These are phyloP conservation scores for Pachypanchax playfairii DNA, from an alignment of 2,113 vertebrate species.

Conservation along the genomic window DNA sequence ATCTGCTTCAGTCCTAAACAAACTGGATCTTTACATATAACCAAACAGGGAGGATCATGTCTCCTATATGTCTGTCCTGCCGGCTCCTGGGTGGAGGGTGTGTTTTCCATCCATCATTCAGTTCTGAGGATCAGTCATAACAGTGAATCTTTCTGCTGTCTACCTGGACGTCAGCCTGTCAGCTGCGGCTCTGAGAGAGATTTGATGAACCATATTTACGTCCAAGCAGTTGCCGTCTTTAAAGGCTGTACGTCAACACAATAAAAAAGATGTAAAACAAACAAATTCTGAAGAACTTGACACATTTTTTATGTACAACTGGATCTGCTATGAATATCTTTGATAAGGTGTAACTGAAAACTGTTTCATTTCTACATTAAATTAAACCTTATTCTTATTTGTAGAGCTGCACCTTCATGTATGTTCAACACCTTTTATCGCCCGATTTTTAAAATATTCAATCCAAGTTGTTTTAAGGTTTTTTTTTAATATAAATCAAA, in stretches of 20 bases:
- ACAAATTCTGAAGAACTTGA: too few species aligned
- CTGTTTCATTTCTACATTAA: too few species aligned
- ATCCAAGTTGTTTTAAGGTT: too few species aligned
- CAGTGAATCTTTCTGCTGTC: too few species aligned
- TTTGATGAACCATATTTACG: constrained; percentile 1
- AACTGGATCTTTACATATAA: constrained; percentile 1
- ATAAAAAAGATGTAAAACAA: neutral
- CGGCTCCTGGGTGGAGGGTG: constrained; percentile 17
- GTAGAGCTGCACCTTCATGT: too few species aligned
- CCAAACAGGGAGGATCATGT: constrained; percentile 2
- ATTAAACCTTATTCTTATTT: too few species aligned
- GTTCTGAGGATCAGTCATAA: constrained; percentile 28
- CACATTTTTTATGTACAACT: too few species aligned
- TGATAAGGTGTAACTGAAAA: too few species aligned
- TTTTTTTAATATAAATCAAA: too few species aligned
- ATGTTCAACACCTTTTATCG: too few species aligned
- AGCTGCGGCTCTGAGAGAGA: constrained; percentile 13
- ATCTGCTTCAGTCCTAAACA: neutral
- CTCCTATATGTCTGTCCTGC: constrained; percentile 25
- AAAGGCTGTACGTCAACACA: neutral
- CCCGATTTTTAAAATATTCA: too few species aligned
- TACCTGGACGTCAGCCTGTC: constrained; percentile 21
- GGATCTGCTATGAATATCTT: too few species aligned
- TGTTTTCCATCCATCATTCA: constrained; percentile 39
- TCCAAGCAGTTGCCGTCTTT: neutral